Base-by-base conservation (phyloP, 1,140 invertebrate genomes). In the Holcopasites calliopsidis region DNA sequence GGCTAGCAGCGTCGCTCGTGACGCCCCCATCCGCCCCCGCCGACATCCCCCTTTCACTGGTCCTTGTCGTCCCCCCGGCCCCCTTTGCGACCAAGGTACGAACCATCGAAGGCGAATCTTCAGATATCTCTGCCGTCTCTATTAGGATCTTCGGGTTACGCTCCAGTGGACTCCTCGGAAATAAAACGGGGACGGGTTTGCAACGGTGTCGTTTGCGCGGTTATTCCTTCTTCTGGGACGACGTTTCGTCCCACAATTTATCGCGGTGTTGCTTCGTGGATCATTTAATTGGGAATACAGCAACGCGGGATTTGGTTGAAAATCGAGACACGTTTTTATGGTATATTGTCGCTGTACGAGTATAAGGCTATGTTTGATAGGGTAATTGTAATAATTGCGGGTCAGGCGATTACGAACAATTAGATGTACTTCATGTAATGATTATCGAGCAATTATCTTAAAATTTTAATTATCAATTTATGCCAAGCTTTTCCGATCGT, bases 101-200 rank as follows among this genome's bases (percentile, higher is more conserved):
- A 82, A 40, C 69, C 79, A 69, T 75, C 80, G 80, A 83, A 83
- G 70, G 74, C 76, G 82, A 72, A 84, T 78, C 78, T 84, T 81
- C 75, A 84, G 83, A 77, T 84, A 84, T 84, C 79, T 83, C 57
- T 64, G 64, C 65, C 82, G 82, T 76, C 76, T 83, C 52, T 52
- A 61, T 77, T 72, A 57, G 70, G 71, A 76, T 83, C 79, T 74
- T 70, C 65, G 76, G 76, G 70, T 77, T 77, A 82, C 80, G 80
- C 80, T 82, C 49, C 79, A 70, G 16, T 82, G 58, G 69, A 44
- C 60, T 77, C 44, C 38, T 28, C 60, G 57, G 57, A 62, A 81
- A 77, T 58, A 71, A 77, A 82, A 80, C 60, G 47, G 28, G 76
- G 55, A 58, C 66, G 76, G 68, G 61, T 72, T 72, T 65, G 54